These are phyloP conservation scores for Seriola quinqueradiata DNA, from an alignment of 2,113 vertebrate genomes.

Conservation along the genomic window DNA sequence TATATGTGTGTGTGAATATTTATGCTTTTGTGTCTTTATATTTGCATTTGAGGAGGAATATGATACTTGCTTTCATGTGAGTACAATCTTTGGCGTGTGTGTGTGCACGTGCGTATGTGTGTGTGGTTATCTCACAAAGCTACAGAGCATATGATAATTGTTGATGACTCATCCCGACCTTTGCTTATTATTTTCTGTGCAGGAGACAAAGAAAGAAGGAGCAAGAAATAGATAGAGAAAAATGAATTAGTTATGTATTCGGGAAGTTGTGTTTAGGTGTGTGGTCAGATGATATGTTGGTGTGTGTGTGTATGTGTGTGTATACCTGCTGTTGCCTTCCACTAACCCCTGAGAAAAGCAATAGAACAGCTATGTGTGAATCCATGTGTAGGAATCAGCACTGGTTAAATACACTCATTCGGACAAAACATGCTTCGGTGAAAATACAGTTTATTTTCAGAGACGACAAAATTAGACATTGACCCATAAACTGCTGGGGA, in stretches of 20 bases:
- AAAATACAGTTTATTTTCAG: conserved; percentile 80
- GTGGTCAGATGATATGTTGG: not conserved
- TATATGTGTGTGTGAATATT: not conserved
- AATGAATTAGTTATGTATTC: not conserved
- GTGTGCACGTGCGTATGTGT: not conserved
- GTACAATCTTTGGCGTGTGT: conserved; percentile 11
- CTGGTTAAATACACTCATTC: conserved; percentile 12
- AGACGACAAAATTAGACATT: conserved; percentile 71
- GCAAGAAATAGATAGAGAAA: not conserved
- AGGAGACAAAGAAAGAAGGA: conserved; percentile 26
- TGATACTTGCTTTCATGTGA: conserved; percentile 14
- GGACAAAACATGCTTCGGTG: conserved; percentile 60
- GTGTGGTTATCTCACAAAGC: conserved; percentile 22
- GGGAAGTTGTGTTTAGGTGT: conserved; percentile 20
- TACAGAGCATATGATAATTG: conserved; percentile 63
- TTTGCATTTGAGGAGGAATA: conserved; percentile 36
- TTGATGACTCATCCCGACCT: conserved; percentile 67
- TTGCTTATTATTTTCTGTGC: conserved; percentile 49
- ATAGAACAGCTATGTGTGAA: not conserved
- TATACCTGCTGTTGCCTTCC: conserved; percentile 4
- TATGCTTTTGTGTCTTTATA: conserved; percentile 4
- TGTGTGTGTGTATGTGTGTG: not conserved
- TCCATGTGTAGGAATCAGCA: conserved; percentile 10
- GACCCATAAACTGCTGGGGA: conserved; percentile 57
- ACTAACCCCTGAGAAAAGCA: conserved; percentile 16